Base-by-base conservation (phyloP, 2,797 vertebrate genomes). In the Pseudochromis fuscus region DNA sequence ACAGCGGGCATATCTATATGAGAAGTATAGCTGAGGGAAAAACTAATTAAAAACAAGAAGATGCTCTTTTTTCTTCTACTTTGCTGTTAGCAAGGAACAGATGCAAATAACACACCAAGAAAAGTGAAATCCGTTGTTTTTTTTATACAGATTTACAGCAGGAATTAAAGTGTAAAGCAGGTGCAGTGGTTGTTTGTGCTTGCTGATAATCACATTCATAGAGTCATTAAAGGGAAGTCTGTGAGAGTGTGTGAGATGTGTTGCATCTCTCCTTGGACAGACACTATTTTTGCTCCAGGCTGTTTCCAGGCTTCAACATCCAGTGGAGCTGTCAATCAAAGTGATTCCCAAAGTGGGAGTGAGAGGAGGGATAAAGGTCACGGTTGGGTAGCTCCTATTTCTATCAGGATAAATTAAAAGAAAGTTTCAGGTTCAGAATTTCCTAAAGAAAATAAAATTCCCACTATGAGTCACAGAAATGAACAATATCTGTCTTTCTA, bases 251-350 rank as follows among this genome's bases (percentile, higher is more conserved):
- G 53, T 12, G 67, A 63, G 61, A 51, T 16, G 27, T 18, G 58
- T 19, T 5, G 2, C 24, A 45, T 60, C 40, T 59, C 55, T 60
- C 9, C 56, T 35, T 1, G 9, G 62, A 62, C 37, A 30, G 16
- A 49, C 44, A 12, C 16, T 37, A 18, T 21, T 51, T 53, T 59
- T 11, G 27, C 30, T 55, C 18, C 21, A 4, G 42, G 21, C 68
- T 19, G 16, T 55, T 1, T 56, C 10, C 53, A 49, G 67, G 59
- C 53, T 6, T 25, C 12, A 12, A 19, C 25, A 13, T 42, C 16
- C 1, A 59, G 31, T 2, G 1, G 4, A 64, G 30, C 65, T 40
- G 67, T 55, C 85, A 78, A 28, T 82, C 77, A 76, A 42, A 77
- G 15, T 6, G n/a, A 8, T 42, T 49, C 60, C 51, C 48, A 23